Evolutionary conservation across 1,140 invertebrate genomes (phyloP), one percentile per base, ranked within the genome.

Genomic region (Arion vulgaris): DNA sequence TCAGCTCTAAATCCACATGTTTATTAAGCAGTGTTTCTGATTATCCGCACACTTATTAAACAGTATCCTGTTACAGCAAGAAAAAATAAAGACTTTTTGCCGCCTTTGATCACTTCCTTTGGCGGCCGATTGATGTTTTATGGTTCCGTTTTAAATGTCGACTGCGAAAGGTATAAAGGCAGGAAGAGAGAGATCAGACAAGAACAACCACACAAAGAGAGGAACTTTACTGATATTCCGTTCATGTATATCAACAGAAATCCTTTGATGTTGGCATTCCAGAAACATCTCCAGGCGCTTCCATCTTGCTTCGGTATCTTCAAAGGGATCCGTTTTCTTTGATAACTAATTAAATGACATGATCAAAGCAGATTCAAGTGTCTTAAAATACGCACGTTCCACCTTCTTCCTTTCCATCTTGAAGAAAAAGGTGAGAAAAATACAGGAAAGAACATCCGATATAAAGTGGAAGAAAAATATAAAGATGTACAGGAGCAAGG

Each of bases 281-380:
- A 28, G 62, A 2, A 66, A 66, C 32, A n/a, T 66, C 62, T 66
- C 62, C 62, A 34, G 62, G 62, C 62, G 28, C 62, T 66, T 66
- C 62, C n/a, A 32, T 66, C 62, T 32, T 32, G n/a, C 62, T 28
- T 66, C 62, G 62, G 62, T 7, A 66, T 32, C 62, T 66, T 66
- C 62, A 66, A 66, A 66, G 62, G 57, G n/a, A 32, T 66, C 17
- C n/a, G 17, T 32, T 45, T 66, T 32, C 62, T 66, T 66, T 66
- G 62, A 66, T 66, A 32, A 32, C n/a, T 66, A 66, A 66, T 66
- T 66, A 66, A 66, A 66, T 66, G 62, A 66, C 62, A n/a, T 66
- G 62, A 66, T 66, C 62, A 32, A 17, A 66, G 62, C 4, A 23
- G 62, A 32, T 66, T 66, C 62, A 28, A 32, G 62, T 66, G 62